Percentiles rank a stretch among this genome's conserved stretches.
Evolutionary conservation across 2,888 invertebrate species (phyloP).

Genomic region (Xylophagus ater): DNA sequence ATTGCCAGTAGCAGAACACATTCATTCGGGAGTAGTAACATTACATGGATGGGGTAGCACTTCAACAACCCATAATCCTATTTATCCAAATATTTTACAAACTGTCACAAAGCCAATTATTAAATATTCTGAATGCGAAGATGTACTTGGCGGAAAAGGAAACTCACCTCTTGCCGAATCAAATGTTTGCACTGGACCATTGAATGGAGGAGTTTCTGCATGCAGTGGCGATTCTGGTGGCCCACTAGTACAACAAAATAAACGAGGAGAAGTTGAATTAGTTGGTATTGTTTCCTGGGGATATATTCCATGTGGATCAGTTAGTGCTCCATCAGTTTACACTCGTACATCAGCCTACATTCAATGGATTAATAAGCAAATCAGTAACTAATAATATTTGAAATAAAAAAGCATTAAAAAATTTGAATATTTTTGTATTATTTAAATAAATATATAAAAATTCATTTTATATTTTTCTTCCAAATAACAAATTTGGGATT

Average conservation of each 20-base stretch:
- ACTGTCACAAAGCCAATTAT: conserved; percentile 28
- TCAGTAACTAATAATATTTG: too few relatives aligned
- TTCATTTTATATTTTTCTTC: too few relatives aligned
- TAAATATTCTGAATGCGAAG: conserved; percentile 23
- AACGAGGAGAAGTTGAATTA: conserved; percentile 22
- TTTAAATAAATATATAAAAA: too few relatives aligned
- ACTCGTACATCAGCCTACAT: conserved; percentile 38
- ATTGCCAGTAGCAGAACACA: conserved; percentile 29
- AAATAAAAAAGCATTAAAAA: too few relatives aligned
- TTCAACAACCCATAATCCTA: conserved; percentile 17
- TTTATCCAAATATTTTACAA: conserved; percentile 25
- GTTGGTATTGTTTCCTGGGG: conserved; percentile 45
- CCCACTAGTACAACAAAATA: conserved; percentile 28
- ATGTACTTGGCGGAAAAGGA: conserved; percentile 15
- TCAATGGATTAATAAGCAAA: too few relatives aligned
- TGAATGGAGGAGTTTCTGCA: conserved; percentile 36
- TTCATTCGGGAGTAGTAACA: conserved; percentile 26
- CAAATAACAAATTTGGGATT: too few relatives aligned
- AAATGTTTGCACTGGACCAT: conserved; percentile 42
- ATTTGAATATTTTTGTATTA: too few relatives aligned
- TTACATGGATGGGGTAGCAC: conserved; percentile 41
- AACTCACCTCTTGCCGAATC: conserved; percentile 24
- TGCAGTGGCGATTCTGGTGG: conserved; percentile 39
- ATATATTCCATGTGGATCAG: conserved; percentile 38
- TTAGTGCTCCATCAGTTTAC: conserved; percentile 38